Evolutionary conservation across 2,888 invertebrate genomes (phyloP).

Genomic region (Leuctra nigra): DNA sequence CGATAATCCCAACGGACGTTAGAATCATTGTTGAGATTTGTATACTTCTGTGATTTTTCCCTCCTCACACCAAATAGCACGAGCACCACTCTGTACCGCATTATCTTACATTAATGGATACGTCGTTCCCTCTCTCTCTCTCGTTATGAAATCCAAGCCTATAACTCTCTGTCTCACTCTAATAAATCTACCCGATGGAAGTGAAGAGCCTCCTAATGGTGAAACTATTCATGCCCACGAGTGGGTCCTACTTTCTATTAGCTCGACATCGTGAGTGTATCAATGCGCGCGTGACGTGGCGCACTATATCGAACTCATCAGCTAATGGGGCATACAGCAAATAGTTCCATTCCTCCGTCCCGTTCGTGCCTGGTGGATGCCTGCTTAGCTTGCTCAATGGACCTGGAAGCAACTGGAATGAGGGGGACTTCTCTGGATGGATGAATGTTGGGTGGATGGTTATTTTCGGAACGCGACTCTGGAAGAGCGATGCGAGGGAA

Average conservation of each 20-base stretch:
- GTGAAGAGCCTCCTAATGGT: neutral
- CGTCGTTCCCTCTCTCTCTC: too few species aligned
- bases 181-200: neutral
- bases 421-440: neutral
- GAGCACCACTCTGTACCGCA: too few species aligned
- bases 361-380: neutral
- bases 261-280: conserved; percentile 9
- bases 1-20: too few species aligned
- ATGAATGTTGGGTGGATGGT: too few species aligned
- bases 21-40: too few species aligned
- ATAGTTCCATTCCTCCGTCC: conserved; percentile 5
- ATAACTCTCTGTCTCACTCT: too few species aligned
- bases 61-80: too few species aligned
- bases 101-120: too few species aligned
- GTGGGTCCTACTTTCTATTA: conserved; percentile 13
- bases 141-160: too few species aligned
- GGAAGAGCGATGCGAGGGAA: too few species aligned
- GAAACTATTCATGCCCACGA: neutral
- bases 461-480: too few species aligned
- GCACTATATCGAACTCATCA: conserved; percentile 20
- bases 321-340: conserved; percentile 24
- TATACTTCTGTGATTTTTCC: too few species aligned
- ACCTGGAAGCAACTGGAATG: neutral
- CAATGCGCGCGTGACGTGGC: neutral
- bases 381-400: neutral